These are phyloP conservation scores for Porphyrio hochstetteri DNA, from an alignment of 2,113 vertebrate genomes.

Conservation along the genomic window DNA sequence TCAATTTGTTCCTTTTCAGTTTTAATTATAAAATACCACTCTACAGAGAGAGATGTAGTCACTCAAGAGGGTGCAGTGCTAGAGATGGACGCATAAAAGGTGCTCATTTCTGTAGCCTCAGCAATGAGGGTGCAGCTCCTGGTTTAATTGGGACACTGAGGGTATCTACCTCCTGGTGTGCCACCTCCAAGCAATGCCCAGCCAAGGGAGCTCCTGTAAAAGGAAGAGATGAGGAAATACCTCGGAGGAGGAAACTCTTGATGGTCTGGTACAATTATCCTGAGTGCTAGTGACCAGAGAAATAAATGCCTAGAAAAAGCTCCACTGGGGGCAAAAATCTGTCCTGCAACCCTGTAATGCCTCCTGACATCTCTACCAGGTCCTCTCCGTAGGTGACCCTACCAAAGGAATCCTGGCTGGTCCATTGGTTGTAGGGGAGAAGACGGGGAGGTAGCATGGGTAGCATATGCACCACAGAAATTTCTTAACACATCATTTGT, in stretches of 20 bases:
- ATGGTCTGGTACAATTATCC: neutral
- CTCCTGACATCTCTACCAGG: slow-evolving; percentile 14
- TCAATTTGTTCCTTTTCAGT: slow-evolving; percentile 61
- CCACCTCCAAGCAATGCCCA: neutral
- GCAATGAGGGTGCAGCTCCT: neutral
- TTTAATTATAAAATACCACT: slow-evolving; percentile 62
- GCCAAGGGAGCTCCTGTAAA: neutral
- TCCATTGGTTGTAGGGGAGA: neutral
- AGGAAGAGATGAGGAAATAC: neutral
- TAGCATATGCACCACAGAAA: neutral
- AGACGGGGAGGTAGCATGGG: neutral
- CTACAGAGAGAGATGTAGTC: slow-evolving; percentile 21
- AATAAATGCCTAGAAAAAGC: neutral
- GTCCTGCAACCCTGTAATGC: neutral
- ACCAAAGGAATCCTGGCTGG: neutral
- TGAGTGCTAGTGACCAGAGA: neutral
- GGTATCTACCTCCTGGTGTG: neutral
- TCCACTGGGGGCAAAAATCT: slow-evolving; percentile 20
- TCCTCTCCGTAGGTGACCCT: slow-evolving; percentile 19
- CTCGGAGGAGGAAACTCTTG: accelerated
- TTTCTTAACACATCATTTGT: neutral
- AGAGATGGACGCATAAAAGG: neutral
- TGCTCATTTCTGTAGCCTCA: neutral
- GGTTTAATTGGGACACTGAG: neutral
- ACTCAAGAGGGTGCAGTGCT: neutral